phyloP scores from a whole-genome alignment of 2,888 invertebrate species.

The Heliconius ethilla region DNA sequence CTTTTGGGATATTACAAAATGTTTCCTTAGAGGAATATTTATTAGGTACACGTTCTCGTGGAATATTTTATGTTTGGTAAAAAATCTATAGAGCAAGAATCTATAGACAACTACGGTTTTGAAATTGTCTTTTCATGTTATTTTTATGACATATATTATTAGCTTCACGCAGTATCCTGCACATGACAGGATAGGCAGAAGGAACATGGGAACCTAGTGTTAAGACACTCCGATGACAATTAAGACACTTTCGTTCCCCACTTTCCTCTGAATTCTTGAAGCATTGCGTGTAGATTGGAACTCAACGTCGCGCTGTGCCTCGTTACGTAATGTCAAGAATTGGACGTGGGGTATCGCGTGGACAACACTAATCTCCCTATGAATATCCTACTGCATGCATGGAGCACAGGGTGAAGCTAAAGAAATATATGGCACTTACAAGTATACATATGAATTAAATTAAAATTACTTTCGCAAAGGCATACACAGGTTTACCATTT shows the following conservation, averaged over 20 bases:
- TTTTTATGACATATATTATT: too few species aligned
- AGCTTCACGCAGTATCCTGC: too few species aligned
- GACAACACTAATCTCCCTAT: neutral
- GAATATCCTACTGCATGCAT: neutral
- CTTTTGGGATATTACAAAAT: constrained; percentile 19
- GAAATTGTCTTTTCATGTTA: too few species aligned
- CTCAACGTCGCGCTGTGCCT: too few species aligned
- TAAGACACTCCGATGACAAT: neutral
- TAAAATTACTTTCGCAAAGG: constrained; percentile 10
- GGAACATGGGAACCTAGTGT: too few species aligned
- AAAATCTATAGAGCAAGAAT: neutral
- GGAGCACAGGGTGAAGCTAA: neutral
- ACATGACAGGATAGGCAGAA: neutral
- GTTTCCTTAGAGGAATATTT: constrained; percentile 16
- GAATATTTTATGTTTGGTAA: neutral
- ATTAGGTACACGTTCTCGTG: constrained; percentile 15
- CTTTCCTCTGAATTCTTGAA: too few species aligned
- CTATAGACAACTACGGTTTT: too few species aligned
- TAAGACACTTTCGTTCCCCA: neutral
- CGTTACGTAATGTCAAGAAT: too few species aligned
- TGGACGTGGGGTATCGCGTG: too few species aligned
- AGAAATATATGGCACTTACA: neutral
- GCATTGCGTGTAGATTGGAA: too few species aligned
- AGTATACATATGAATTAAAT: neutral
- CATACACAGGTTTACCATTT: constrained; percentile 17